phyloP scores from a whole-genome alignment of 2,888 invertebrate genomes.

The Chaitophorus viminalis region DNA sequence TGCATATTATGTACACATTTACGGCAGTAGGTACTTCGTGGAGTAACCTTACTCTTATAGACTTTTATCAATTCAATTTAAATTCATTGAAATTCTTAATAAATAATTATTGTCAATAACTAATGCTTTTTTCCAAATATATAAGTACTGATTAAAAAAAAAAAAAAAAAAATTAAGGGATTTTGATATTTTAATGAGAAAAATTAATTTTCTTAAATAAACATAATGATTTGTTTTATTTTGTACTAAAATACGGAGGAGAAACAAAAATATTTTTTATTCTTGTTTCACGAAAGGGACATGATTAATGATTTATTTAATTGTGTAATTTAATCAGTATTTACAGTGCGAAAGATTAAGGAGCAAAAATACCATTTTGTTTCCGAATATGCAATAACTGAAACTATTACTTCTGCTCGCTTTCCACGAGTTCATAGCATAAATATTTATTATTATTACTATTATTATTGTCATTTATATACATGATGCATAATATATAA shows the following conservation, averaged over 20 bases:
- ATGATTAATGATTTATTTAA: slow-evolving; percentile 6
- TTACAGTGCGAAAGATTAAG: slow-evolving; percentile 1
- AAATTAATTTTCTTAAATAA: background rate
- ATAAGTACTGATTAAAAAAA: too few species aligned
- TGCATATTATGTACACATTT: too few species aligned
- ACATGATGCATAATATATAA: background rate
- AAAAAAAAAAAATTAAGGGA: background rate
- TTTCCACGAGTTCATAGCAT: background rate
- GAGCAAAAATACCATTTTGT: background rate
- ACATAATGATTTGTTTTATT: background rate
- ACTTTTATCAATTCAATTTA: too few species aligned
- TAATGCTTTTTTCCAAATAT: too few species aligned
- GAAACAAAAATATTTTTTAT: background rate
- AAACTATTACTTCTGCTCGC: background rate
- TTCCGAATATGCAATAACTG: slow-evolving; percentile 10
- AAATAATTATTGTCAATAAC: background rate
- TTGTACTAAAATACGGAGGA: background rate
- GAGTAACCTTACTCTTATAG: too few species aligned
- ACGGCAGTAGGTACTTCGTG: too few species aligned
- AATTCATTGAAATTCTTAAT: background rate
- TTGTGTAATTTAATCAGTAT: background rate
- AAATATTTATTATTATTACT: background rate
- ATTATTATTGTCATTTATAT: background rate
- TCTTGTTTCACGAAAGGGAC: background rate
- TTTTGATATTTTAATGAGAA: slow-evolving; percentile 13